Evolutionary conservation across 2,888 invertebrate genomes (phyloP).

Genomic region (Latheticus oryzae): DNA sequence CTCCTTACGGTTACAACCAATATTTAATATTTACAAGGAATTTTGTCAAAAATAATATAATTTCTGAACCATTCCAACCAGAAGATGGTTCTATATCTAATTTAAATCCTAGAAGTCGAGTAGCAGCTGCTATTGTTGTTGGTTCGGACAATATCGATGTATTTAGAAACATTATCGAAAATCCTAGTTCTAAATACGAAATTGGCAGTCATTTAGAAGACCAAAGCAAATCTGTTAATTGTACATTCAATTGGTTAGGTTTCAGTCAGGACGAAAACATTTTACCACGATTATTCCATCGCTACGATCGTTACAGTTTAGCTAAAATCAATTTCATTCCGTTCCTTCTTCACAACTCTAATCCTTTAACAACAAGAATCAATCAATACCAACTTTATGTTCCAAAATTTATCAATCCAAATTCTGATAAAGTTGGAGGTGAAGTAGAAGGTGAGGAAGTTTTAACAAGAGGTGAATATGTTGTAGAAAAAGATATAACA

Average conservation of each 20-base stretch:
- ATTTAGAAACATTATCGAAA: slow-evolving; percentile 91
- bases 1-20: slow-evolving; percentile 87
- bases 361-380: slow-evolving; percentile 87
- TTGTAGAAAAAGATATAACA: slow-evolving; percentile 93
- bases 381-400: slow-evolving; percentile 82
- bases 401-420: slow-evolving; percentile 78
- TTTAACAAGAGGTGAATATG: slow-evolving; percentile 85
- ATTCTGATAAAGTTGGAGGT: slow-evolving; percentile 82
- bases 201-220: slow-evolving; percentile 95
- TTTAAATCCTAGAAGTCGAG: slow-evolving; percentile 89
- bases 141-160: slow-evolving; percentile 91
- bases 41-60: slow-evolving; percentile 85
- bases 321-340: slow-evolving; percentile 94
- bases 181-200: slow-evolving; percentile 91
- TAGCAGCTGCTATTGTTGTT: slow-evolving; percentile 92
- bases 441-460: slow-evolving; percentile 93
- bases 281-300: slow-evolving; percentile 80
- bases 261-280: slow-evolving; percentile 78
- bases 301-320: slow-evolving; percentile 93
- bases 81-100: slow-evolving; percentile 73
- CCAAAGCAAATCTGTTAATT: slow-evolving; percentile 93
- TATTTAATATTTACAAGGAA: slow-evolving; percentile 88
- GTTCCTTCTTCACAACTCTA: slow-evolving; percentile 88
- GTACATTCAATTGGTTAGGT: slow-evolving; percentile 95
- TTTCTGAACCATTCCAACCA: slow-evolving; percentile 85